Conservation (phyloP, 2,113 vertebrate species). For the Hemiscyllium ocellatum region DNA sequence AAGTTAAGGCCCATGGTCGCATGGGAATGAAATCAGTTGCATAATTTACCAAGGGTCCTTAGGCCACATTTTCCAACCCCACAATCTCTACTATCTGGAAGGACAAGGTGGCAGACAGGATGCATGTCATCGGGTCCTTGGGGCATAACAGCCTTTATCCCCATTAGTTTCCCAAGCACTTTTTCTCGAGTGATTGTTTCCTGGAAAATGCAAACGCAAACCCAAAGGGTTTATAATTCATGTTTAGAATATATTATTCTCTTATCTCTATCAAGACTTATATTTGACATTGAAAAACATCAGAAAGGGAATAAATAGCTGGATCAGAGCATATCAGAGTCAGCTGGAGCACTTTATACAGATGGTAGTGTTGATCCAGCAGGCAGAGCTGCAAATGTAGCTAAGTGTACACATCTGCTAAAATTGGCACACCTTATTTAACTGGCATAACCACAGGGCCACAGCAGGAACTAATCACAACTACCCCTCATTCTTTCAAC, state of each 20-base stretch:
- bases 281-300: background rate
- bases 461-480: background rate
- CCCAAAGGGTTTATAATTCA: background rate
- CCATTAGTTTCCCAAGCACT: too few relatives aligned
- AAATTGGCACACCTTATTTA: constrained; percentile 25
- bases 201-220: background rate
- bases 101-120: too few relatives aligned
- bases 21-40: too few relatives aligned
- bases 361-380: background rate
- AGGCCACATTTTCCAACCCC: too few relatives aligned
- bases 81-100: too few relatives aligned
- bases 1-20: too few relatives aligned
- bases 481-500: background rate
- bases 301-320: constrained; percentile 2
- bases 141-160: too few relatives aligned
- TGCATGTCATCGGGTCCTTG: too few relatives aligned
- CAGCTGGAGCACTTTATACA: background rate
- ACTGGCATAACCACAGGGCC: background rate
- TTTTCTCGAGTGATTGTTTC: too few relatives aligned
- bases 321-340: background rate
- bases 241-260: background rate
- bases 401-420: constrained; percentile 29
- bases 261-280: background rate
- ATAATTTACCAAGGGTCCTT: too few relatives aligned
- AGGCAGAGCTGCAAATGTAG: background rate